Evolutionary conservation across 30 jellyfish, hydroid and myxozoan genomes (phyloP), one percentile per base, ranked within the genome.

Genomic region (Hydractinia echinata): DNA sequence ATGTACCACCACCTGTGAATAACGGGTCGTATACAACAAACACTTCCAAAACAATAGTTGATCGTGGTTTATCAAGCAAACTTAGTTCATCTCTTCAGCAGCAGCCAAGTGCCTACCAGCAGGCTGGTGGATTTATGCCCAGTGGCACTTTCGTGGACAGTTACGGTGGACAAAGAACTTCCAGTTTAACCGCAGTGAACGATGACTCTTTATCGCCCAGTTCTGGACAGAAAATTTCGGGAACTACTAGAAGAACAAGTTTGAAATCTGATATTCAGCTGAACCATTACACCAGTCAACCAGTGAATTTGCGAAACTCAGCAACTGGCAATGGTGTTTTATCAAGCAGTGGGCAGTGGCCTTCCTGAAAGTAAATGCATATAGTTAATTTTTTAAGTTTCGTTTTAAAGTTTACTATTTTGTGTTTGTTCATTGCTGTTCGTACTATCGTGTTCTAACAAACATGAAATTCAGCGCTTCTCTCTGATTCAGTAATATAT

Each of bases 281-380:
- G 20, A 66, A 80, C 66, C 87, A 80, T 15, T 80, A 14, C 73
- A 80, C 81, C 5, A 80, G 87, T 80, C 55, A 80, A 51, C 87
- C 87, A 48, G 85, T 77, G 53, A 56, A 77, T n/a, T 16, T 74
- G 67, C 58, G 83, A 16, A 74, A 74, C 16, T n/a, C 74, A 58
- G 15, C 69, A n/a, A 6, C 74, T 6, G 44, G 44, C 44, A 30
- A 30, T 30, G 44, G 44, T 30, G 39, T 51, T 7, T 51, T 64
- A 64, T n/a, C 19, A 44, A 64, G 39, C 74, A 51, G 51, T 64
- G 39, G 74, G 51, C 74, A 64, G 2, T 64, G 74, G 74, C 74
- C 74, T 44, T 6, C 74, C 39, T 64, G 74, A 64, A 30, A 30
- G 44, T 30, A 30, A 30, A 30, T 30, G 44, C 44, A 30, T 30